These are phyloP conservation scores for Nasua narica DNA, from an alignment of 2,797 vertebrate genomes.

Conservation along the genomic window DNA sequence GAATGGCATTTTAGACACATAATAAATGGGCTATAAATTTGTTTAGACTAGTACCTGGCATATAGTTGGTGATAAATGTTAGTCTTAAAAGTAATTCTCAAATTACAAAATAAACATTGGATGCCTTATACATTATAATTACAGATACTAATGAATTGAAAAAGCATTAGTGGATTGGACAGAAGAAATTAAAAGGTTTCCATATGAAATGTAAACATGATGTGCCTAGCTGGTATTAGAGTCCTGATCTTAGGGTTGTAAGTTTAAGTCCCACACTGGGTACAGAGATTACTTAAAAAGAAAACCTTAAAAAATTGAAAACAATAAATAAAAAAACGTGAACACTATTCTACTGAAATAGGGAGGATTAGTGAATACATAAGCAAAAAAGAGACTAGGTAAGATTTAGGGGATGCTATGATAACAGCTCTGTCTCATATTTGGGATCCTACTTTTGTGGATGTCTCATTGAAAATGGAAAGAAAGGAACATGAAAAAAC, in stretches of 20 bases:
- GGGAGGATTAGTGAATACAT: background rate
- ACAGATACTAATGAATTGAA: constrained; percentile 7
- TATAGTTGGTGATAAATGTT: background rate
- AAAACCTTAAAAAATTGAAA: background rate
- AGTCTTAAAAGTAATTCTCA: constrained; percentile 12
- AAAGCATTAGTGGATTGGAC: background rate
- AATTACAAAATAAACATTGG: constrained; percentile 28
- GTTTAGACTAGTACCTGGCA: background rate
- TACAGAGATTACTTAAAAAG: background rate
- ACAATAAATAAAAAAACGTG: background rate
- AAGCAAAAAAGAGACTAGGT: background rate
- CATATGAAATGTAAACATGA: background rate
- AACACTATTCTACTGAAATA: background rate
- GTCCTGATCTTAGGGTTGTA: background rate
- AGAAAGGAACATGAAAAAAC: background rate
- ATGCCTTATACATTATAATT: background rate
- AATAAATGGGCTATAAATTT: background rate
- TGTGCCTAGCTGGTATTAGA: background rate
- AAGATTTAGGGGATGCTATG: background rate
- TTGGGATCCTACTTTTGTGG: background rate
- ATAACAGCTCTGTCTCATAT: constrained; percentile 1
- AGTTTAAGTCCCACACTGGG: background rate
- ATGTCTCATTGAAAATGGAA: background rate
- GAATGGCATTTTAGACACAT: background rate
- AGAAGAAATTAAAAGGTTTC: background rate